phyloP scores from a whole-genome alignment of 2,113 vertebrate genomes.

The Rafetus swinhoei region DNA sequence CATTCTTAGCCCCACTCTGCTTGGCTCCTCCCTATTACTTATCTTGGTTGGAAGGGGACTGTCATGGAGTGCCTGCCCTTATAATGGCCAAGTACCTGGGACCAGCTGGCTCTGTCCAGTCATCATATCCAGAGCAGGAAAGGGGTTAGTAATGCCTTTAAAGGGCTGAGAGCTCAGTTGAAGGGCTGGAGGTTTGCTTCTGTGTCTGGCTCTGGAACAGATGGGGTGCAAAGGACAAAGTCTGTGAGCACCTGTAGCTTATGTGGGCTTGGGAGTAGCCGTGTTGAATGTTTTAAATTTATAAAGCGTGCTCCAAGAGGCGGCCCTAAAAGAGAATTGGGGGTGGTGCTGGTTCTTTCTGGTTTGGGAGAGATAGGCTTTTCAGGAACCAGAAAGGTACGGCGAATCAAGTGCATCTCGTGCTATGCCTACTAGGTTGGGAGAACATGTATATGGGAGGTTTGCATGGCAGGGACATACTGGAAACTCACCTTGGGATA shows the following conservation, averaged over 20 bases:
- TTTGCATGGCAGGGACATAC: background rate
- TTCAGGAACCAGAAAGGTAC: background rate
- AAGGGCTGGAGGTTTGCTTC: background rate
- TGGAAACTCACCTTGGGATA: background rate
- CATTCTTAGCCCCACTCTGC: too few relatives aligned
- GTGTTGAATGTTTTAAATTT: background rate
- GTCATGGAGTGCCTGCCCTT: too few relatives aligned
- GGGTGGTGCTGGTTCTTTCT: too few relatives aligned
- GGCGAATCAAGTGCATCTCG: background rate
- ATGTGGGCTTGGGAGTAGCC: background rate
- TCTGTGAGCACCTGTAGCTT: background rate
- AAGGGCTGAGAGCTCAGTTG: background rate
- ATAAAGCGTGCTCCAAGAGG: background rate
- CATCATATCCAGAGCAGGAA: background rate
- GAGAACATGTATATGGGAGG: background rate
- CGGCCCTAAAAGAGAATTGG: background rate
- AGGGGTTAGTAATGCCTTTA: background rate
- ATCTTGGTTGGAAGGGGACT: too few relatives aligned
- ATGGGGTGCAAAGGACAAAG: background rate
- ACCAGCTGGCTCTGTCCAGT: background rate
- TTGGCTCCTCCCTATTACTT: too few relatives aligned
- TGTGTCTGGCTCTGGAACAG: background rate
- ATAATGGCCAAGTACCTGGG: too few relatives aligned
- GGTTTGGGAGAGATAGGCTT: background rate
- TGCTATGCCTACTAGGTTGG: background rate